Evolutionary conservation across 2,888 invertebrate species (phyloP), one percentile per base, ranked within the genome.

Genomic region (Cactoblastis cactorum): DNA sequence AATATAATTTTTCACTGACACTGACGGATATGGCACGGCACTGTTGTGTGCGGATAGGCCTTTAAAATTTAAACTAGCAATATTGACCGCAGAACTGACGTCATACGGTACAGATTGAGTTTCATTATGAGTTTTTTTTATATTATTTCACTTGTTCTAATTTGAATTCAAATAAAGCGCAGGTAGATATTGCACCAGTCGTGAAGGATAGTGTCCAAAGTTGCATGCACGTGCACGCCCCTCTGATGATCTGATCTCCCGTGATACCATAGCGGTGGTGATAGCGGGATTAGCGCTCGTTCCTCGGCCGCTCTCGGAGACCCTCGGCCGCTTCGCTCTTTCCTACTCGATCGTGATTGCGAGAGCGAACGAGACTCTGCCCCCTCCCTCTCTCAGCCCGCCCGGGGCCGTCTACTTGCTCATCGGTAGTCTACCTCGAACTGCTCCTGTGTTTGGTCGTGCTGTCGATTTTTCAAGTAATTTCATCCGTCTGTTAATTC

Each of bases 401-500:
- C 74, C 71, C 75, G 74, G 70, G 69, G 70, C 69, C 61, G 60
- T 63, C 62, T 58, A 63, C 64, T 66, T 55, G 58, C 55, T 57
- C 62, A 59, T 54, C 58, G 55, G 51, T 55, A 62, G 60, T 66
- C 77, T 52, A 71, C 75, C 72, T 72, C 76, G 74, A 75, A 71
- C 69, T 66, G 65, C 65, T 61, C 56, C 56, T 49, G 69, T 54
- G 67, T 58, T 68, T 59, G 72, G 68, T 61, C 54, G 77, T 69
- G 59, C 68, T 51, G 67, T 61, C 60, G 66, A 53, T 65, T 43
- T 57, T 43, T 58, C 39, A 57, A 55, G 61, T 59, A 62, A 62
- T 69, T 72, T 69, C 65, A 71, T 67, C 78, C 80, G 83, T 84
- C 77, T 84, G 79, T 76, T 66, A 76, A 83, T 80, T 83, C 85